phyloP scores from a whole-genome alignment of 2,113 vertebrate genomes.

The Psettodes erumei region DNA sequence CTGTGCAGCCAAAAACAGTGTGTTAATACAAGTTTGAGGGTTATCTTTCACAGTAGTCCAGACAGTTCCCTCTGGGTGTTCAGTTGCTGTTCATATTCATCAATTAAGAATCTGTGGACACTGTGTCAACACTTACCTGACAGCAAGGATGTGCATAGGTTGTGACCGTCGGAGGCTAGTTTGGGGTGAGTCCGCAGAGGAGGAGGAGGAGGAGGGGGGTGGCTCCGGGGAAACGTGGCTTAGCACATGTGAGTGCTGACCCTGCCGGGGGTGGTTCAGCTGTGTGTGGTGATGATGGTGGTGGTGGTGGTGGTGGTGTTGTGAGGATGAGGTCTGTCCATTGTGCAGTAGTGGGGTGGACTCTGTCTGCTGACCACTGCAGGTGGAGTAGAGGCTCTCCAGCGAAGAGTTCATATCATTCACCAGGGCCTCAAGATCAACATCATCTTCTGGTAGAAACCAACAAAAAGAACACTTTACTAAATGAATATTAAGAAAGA shows the following conservation, averaged over 20 bases:
- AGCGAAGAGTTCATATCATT: conserved; percentile 95
- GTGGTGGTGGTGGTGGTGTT: conserved; percentile 46
- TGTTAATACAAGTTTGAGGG: not conserved
- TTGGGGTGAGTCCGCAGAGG: conserved; percentile 67
- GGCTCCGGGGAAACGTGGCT: conserved; percentile 64
- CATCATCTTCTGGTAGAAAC: conserved; percentile 89
- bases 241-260: conserved; percentile 23
- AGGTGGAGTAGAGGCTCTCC: conserved; percentile 89
- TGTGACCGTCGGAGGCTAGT: conserved; percentile 90
- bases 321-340: conserved; percentile 81
- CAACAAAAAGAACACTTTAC: not conserved
- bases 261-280: conserved; percentile 57
- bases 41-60: not conserved
- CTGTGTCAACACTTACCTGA: conserved; percentile 84
- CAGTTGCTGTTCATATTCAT: not conserved
- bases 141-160: conserved; percentile 94
- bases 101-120: not conserved
- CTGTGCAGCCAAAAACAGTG: no score
- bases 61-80: not conserved
- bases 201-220: conserved; percentile 41
- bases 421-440: conserved; percentile 93
- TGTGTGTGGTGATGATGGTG: conserved; percentile 52
- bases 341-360: conserved; percentile 89
- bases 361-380: conserved; percentile 86
- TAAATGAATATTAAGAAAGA: not conserved